Evolutionary conservation across 2,888 invertebrate species (phyloP).

Genomic region (Ctenicera cuprea): DNA sequence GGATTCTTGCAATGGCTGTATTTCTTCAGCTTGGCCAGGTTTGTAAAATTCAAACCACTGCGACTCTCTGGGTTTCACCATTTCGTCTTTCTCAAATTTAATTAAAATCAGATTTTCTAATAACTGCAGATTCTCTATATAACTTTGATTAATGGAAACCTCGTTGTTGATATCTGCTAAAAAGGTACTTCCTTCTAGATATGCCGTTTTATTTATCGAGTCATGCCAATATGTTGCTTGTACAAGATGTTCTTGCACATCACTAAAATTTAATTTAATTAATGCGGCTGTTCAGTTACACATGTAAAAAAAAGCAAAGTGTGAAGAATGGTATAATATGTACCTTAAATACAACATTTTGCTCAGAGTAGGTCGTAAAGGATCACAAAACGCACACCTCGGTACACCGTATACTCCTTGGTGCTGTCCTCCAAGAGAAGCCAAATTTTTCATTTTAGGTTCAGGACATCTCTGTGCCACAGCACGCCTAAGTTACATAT

Average conservation of each 20-base stretch:
- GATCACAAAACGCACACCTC: constrained; percentile 87
- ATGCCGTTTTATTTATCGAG: constrained; percentile 87
- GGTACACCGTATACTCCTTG: constrained; percentile 97
- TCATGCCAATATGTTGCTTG: constrained; percentile 99
- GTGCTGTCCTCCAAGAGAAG: constrained; percentile 97
- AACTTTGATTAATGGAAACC: constrained; percentile 78
- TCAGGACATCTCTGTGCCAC: constrained; percentile 93
- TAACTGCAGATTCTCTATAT: constrained; percentile 84
- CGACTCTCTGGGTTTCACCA: constrained; percentile 93
- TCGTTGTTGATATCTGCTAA: constrained; percentile 98
- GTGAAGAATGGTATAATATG: no score
- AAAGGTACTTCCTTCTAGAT: constrained; percentile 87
- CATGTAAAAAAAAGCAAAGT: no score
- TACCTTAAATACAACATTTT: constrained; percentile 26
- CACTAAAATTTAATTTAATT: constrained; percentile 76
- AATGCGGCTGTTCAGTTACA: no score
- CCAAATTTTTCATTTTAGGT: constrained; percentile 90
- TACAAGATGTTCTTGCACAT: constrained; percentile 84
- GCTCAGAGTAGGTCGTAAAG: constrained; percentile 10
- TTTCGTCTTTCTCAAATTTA: constrained; percentile 90
- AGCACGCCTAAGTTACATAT: constrained; percentile 82
- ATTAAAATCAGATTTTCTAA: constrained; percentile 92
- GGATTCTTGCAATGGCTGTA: constrained; percentile 83
- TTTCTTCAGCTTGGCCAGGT: constrained; percentile 85
- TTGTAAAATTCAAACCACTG: constrained; percentile 98